phyloP scores from a whole-genome alignment of 1,140 invertebrate species.

The Drosophila santomea region DNA sequence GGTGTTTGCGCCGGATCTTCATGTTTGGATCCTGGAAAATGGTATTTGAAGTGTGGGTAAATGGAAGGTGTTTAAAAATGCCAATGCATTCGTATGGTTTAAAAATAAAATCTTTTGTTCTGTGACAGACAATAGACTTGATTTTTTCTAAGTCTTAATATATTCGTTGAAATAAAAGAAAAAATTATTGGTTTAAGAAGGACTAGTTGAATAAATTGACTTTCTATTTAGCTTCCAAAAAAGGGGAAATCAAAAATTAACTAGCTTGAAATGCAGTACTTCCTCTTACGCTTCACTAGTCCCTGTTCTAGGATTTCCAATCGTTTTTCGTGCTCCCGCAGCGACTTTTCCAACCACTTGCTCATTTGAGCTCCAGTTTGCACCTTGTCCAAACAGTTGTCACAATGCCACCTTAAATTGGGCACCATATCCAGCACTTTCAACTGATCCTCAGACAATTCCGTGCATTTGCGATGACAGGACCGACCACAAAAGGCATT shows the following conservation, averaged over 20 bases:
- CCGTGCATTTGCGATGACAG: constrained; percentile 34
- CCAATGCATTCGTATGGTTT: too few relatives aligned
- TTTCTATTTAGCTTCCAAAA: neutral
- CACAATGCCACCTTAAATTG: constrained; percentile 47
- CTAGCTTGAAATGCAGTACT: neutral
- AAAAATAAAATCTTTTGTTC: too few relatives aligned
- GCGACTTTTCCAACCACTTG: constrained; percentile 36
- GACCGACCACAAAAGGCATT: constrained; percentile 22
- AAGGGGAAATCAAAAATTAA: neutral
- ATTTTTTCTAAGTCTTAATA: too few relatives aligned
- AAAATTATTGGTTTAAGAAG: too few relatives aligned
- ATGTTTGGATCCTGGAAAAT: constrained; percentile 48
- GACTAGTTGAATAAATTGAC: too few relatives aligned
- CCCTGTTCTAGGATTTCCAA: constrained; percentile 46
- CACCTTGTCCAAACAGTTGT: constrained; percentile 18
- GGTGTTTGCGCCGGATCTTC: constrained; percentile 42
- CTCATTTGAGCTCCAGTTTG: constrained; percentile 9
- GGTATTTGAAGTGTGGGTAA: neutral
- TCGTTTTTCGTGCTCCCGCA: constrained; percentile 60
- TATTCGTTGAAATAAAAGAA: too few relatives aligned
- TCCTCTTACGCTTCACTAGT: constrained; percentile 39
- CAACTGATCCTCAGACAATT: constrained; percentile 20
- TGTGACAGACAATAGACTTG: too few relatives aligned
- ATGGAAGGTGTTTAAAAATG: neutral
- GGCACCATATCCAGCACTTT: constrained; percentile 16